phyloP scores from a whole-genome alignment of 1,140 invertebrate species.

The Argopecten irradians region DNA sequence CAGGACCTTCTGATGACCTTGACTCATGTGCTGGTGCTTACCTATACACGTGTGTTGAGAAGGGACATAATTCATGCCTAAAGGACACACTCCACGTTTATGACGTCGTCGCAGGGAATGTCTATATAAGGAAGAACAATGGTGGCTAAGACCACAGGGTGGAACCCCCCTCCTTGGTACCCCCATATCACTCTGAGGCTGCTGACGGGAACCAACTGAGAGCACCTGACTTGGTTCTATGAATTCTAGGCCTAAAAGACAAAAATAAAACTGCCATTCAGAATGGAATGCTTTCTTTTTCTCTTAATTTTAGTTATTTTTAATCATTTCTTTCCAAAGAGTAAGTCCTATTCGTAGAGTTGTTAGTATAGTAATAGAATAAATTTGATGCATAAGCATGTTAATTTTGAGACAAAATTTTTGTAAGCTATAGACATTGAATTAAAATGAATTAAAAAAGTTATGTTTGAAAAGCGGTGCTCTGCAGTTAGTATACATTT shows the following conservation, averaged over 20 bases:
- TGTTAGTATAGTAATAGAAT: not conserved
- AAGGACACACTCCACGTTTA: slow-evolving; percentile 34
- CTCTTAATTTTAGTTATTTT: not conserved
- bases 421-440: not conserved
- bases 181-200: not conserved
- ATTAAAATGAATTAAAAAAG: too few relatives aligned
- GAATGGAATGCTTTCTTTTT: not conserved
- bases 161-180: not conserved
- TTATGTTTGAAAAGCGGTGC: not conserved
- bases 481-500: not conserved
- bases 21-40: slow-evolving; percentile 47
- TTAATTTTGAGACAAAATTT: not conserved
- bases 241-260: slow-evolving; percentile 66
- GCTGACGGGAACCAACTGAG: slow-evolving; percentile 28
- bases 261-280: slow-evolving; percentile 25
- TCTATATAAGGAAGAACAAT: not conserved
- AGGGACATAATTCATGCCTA: slow-evolving; percentile 36
- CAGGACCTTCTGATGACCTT: not conserved
- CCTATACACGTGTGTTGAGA: slow-evolving; percentile 47
- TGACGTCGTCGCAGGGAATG: slow-evolving; percentile 1
- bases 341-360: not conserved
- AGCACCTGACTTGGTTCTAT: slow-evolving; percentile 62
- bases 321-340: not conserved
- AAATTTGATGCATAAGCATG: not conserved
- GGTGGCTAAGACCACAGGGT: slow-evolving; percentile 14